Percentiles rank a stretch among this genome's conserved stretches.
Conservation (phyloP, 2,113 vertebrate species). For the Charina bottae region DNA sequence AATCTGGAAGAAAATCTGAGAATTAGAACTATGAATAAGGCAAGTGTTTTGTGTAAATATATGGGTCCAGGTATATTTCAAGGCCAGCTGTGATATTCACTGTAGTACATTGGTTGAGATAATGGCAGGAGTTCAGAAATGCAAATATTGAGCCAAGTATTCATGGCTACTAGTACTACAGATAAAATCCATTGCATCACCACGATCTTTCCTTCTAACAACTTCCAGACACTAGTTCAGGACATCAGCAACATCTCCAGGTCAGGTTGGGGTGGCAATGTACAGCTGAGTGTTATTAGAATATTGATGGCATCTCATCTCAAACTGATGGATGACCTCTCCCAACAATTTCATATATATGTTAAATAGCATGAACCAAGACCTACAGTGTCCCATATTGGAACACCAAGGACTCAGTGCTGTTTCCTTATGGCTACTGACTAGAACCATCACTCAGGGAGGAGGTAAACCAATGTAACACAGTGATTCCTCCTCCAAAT, state of each 20-base stretch:
- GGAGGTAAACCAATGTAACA: background rate
- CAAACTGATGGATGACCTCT: background rate
- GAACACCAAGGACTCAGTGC: background rate
- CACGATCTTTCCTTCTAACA: background rate
- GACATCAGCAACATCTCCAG: background rate
- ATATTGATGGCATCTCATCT: background rate
- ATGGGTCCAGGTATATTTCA: background rate
- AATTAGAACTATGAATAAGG: conserved; percentile 18
- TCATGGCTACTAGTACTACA: background rate
- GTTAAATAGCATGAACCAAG: background rate
- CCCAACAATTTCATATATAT: background rate
- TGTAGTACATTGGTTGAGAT: background rate
- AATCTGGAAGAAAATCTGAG: background rate
- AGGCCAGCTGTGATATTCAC: background rate
- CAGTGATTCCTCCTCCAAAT: background rate
- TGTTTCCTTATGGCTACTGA: background rate
- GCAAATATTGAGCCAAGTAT: background rate
- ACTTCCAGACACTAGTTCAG: background rate
- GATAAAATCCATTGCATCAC: background rate
- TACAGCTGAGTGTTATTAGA: background rate
- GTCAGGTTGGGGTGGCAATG: background rate
- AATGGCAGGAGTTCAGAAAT: background rate
- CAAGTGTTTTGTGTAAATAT: background rate
- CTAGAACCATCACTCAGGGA: background rate
- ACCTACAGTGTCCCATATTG: background rate